Conservation (phyloP, 2,888 invertebrate species). For the Nomada fabriciana region DNA sequence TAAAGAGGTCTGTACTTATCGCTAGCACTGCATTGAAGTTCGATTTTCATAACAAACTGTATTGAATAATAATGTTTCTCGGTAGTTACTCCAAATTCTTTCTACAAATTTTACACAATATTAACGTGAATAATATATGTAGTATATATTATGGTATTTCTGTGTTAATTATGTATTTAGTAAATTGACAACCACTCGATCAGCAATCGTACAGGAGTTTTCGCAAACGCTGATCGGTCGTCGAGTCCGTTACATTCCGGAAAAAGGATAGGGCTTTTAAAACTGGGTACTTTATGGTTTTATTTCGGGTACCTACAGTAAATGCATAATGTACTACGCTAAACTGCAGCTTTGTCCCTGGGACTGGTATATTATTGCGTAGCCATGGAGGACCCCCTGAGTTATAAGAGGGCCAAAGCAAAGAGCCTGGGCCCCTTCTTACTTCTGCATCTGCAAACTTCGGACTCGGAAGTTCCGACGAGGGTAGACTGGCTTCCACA, state of each 20-base stretch:
- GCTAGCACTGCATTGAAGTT: neutral
- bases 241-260: slow-evolving; percentile 65
- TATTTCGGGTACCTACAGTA: slow-evolving; percentile 78
- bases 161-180: no score
- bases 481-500: slow-evolving; percentile 64
- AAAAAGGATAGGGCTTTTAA: slow-evolving; percentile 71
- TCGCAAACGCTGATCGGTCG: neutral
- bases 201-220: neutral
- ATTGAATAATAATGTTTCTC: no score
- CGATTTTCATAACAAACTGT: neutral
- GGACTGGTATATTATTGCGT: slow-evolving; percentile 79
- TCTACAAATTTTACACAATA: no score
- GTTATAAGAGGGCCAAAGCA: slow-evolving; percentile 53
- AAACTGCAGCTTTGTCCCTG: slow-evolving; percentile 81
- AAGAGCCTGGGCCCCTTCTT: slow-evolving; percentile 47
- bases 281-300: slow-evolving; percentile 80
- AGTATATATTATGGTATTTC: no score
- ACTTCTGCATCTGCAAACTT: slow-evolving; percentile 70
- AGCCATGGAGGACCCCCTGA: slow-evolving; percentile 66
- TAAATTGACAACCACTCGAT: no score
- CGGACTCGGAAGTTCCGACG: slow-evolving; percentile 60
- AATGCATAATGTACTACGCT: slow-evolving; percentile 77
- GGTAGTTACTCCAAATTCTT: no score
- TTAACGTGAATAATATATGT: no score
- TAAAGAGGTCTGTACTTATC: neutral